Evolutionary conservation across 2,888 invertebrate genomes (phyloP).

Genomic region (Oxystoma pomonae): DNA sequence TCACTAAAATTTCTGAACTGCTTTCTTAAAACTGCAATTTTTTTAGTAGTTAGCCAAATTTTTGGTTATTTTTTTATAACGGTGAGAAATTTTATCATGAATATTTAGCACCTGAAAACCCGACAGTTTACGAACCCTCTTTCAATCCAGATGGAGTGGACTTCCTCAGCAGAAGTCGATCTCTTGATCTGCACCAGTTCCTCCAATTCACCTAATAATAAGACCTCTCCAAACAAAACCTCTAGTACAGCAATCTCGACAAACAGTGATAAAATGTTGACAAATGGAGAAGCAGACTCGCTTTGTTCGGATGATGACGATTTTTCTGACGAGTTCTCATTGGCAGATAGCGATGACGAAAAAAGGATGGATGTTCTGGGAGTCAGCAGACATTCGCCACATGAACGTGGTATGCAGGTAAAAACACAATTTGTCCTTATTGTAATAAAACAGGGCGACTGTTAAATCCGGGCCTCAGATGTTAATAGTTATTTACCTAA

Average conservation of each 20-base stretch:
- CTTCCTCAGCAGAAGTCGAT: too few relatives aligned
- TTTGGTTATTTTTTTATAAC: too few relatives aligned
- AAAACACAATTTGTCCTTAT: too few relatives aligned
- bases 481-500: too few relatives aligned
- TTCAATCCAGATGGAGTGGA: not conserved
- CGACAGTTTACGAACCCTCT: too few relatives aligned
- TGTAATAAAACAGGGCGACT: too few relatives aligned
- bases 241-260: not conserved
- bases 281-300: slow-evolving; percentile 40
- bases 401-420: slow-evolving; percentile 20
- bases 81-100: too few relatives aligned
- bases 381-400: slow-evolving; percentile 32
- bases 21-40: too few relatives aligned
- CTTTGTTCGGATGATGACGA: slow-evolving; percentile 53
- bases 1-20: too few relatives aligned
- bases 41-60: too few relatives aligned
- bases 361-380: slow-evolving; percentile 35
- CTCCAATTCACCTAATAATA: not conserved
- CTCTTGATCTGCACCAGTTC: not conserved
- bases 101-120: too few relatives aligned
- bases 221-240: not conserved
- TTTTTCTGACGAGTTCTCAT: slow-evolving; percentile 70
- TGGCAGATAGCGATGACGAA: slow-evolving; percentile 78
- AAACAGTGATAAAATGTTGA: not conserved
- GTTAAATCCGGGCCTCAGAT: too few relatives aligned